Conservation (phyloP, 2,797 vertebrate genomes). For the Nyctibius grandis region DNA sequence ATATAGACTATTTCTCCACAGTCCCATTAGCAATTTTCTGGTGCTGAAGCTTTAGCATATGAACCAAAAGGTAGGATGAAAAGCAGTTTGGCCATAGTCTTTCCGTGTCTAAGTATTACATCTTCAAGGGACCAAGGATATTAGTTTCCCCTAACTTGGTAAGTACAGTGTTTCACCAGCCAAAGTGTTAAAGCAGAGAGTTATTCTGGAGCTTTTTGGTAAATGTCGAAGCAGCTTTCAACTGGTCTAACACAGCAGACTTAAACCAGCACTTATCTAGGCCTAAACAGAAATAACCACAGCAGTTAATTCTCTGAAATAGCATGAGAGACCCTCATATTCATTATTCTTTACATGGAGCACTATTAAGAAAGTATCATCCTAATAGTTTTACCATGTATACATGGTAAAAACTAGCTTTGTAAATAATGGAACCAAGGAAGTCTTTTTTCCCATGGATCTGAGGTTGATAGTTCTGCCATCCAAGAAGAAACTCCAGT, state of each 20-base stretch:
- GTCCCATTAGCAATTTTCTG: not conserved
- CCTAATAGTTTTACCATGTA: not conserved
- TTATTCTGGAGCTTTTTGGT: not conserved
- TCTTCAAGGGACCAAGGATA: not conserved
- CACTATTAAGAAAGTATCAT: not conserved
- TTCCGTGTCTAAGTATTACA: not conserved
- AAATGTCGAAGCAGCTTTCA: not conserved
- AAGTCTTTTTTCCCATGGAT: not conserved
- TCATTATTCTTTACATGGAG: not conserved
- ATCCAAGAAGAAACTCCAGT: not conserved
- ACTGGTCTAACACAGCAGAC: not conserved
- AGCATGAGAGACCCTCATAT: not conserved
- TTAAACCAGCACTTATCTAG: not conserved
- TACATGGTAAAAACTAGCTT: not conserved
- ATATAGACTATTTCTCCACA: not conserved
- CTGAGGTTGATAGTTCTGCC: not conserved
- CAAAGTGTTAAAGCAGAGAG: not conserved
- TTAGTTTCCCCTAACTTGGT: not conserved
- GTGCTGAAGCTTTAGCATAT: not conserved
- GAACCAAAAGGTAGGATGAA: not conserved
- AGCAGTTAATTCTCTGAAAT: not conserved
- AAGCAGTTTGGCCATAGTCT: not conserved
- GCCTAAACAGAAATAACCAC: not conserved
- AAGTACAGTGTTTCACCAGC: not conserved
- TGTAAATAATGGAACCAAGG: not conserved